Percentiles rank a stretch among this genome's conserved stretches.
Evolutionary conservation across 2,888 invertebrate genomes (phyloP).

Genomic region (Amphipoea lucens): DNA sequence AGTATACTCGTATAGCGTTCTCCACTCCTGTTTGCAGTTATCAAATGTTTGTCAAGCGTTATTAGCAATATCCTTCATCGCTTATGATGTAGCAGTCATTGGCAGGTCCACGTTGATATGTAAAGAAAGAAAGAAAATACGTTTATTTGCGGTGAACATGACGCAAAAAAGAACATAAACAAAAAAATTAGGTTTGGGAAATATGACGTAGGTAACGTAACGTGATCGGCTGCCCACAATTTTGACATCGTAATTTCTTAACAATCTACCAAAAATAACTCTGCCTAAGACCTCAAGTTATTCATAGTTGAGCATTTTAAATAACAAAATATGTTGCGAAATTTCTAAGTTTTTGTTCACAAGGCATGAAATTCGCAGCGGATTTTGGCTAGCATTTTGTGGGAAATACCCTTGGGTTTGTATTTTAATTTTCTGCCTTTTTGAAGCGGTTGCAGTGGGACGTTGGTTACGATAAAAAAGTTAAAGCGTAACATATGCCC

Average conservation of each 20-base stretch:
- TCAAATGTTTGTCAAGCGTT: no score
- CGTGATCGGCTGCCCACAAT: neutral
- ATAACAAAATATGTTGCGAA: constrained; percentile 37
- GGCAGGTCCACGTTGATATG: no score
- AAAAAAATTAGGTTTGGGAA: no score
- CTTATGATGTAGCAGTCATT: no score
- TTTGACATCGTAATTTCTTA: neutral
- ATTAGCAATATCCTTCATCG: no score
- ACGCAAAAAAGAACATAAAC: no score
- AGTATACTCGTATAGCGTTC: no score
- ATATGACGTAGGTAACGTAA: no score
- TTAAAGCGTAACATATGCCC: constrained; percentile 24
- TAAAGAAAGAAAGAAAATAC: no score
- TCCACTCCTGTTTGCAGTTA: no score
- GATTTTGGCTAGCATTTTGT: constrained; percentile 49
- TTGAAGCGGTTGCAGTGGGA: constrained; percentile 51
- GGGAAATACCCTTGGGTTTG: constrained; percentile 53
- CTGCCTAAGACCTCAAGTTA: constrained; percentile 10
- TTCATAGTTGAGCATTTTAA: constrained; percentile 32
- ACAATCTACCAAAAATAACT: constrained; percentile 11
- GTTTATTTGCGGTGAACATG: no score
- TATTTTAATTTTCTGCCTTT: constrained; percentile 65
- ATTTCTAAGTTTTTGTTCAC: constrained; percentile 28
- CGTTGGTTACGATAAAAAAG: constrained; percentile 42
- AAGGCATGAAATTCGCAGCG: constrained; percentile 41